Evolutionary conservation across 2,113 vertebrate genomes (phyloP), one percentile per base, ranked within the genome.

Genomic region (Crotalus helleri): DNA sequence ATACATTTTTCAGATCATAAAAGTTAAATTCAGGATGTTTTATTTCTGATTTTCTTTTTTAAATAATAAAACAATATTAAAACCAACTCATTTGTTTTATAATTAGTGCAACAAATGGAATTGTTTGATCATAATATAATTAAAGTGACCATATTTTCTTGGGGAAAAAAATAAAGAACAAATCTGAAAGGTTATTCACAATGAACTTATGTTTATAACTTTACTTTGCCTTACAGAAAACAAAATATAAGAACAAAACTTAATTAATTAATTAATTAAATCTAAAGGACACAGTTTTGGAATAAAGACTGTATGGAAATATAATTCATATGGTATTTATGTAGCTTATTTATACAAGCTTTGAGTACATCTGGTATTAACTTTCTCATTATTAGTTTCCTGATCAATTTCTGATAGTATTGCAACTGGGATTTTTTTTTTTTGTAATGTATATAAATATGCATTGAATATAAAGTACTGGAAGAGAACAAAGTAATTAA

Each of bases 31-130:
- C 91, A 85, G 92, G 85, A 4, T 1, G 90, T 24, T 91, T 39
- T 53, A 17, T 92, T 85, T 74, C 69, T 91, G 57, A 1, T 17
- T 7, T 74, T 94, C 92, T 85, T 95, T 51, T 93, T 57, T 1
- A 1, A 44, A 26, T 57, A 86, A 58, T 12, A 59, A 94, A 90
- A 92, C 9, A 0, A 0, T 0, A 0, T 1, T 88, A 92, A 94
- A 95, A 24, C 89, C 92, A 94, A 7, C 13, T 92, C n/a, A 90
- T 94, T 94, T 87, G 53, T 92, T 93, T 94, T 23, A 91, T 5
- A 0, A 29, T 92, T 86, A 33, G 39, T n/a, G 7, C 93, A 57
- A 91, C 90, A 64, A 0, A 23, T 44, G 15, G 64, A 91, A 51
- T 85, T 53, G 33, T 90, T 74, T 90, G 61, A 61, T 5, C 53